Evolutionary conservation across 2,113 vertebrate genomes (phyloP).

Genomic region (Pteronura brasiliensis): DNA sequence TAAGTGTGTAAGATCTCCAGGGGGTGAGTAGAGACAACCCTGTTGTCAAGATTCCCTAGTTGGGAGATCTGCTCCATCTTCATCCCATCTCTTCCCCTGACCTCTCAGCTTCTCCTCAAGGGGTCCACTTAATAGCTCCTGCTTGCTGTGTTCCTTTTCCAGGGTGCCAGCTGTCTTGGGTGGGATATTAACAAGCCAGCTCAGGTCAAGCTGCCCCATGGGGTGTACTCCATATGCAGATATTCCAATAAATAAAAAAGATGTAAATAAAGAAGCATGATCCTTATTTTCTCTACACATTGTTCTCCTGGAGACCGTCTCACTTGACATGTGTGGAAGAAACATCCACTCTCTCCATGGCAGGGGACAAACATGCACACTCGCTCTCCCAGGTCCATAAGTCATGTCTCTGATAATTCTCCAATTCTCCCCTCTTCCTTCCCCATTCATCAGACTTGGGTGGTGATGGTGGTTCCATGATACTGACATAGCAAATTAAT

Average conservation of each 20-base stretch:
- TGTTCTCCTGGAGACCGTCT: neutral
- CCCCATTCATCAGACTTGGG: neutral
- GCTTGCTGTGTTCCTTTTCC: neutral
- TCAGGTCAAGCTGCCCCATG: too few relatives aligned
- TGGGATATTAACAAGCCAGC: neutral
- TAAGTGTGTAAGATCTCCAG: neutral
- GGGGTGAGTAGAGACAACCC: too few relatives aligned
- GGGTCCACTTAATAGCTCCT: too few relatives aligned
- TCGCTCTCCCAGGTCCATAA: neutral
- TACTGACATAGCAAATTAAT: neutral
- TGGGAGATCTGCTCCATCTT: neutral
- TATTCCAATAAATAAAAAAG: neutral
- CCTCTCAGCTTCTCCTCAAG: neutral
- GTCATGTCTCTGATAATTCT: neutral
- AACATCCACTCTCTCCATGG: neutral
- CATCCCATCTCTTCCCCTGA: neutral
- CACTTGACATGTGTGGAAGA: neutral
- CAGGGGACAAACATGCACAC: neutral
- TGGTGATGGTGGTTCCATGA: neutral
- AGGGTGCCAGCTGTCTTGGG: neutral
- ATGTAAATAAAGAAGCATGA: neutral
- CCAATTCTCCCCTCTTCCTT: neutral
- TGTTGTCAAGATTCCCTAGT: neutral
- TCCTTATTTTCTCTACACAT: neutral
- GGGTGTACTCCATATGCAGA: neutral